Base-by-base conservation (phyloP, 2,888 invertebrate genomes). In the Augiades crinisus region DNA sequence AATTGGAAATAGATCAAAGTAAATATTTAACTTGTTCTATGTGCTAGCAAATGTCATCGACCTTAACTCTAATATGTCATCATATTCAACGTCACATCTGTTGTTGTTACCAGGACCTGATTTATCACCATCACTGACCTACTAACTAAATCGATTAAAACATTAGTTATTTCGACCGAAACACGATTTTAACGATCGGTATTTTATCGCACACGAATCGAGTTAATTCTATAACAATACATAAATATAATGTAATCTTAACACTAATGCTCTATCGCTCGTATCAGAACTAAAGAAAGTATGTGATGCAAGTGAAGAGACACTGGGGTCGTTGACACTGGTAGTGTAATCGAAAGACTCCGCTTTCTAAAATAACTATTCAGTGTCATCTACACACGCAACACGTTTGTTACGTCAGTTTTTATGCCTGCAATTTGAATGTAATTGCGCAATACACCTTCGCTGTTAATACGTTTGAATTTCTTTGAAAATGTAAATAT, bases 311-410 rank as follows among this genome's bases (percentile, higher is more conserved):
- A 43, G 34, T 50, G 17, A 17, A 50, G 36, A 43, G 36, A 49
- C 54, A 56, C 43, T 38, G 61, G 67, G 82, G 77, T 86, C 84
- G 66, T 69, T 74, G 87, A 85, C 88, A 75, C 64, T 54, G 61
- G 49, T 68, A 70, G 69, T 68, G 65, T 65, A 73, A 71, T 75
- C 69, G 71, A 75, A 72, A 75, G 72, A 70, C 68, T 70, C 65
- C 74, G 81, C 88, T 89, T 88, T 89, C 88, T 88, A 88, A 86
- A 89, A 77, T 81, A 78, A 72, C 77, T 79, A 82, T 81, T 79
- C 72, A 79, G 72, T 79, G 83, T 82, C 85, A 83, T 81, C 80
- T 79, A 75, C 65, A 76, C 78, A 80, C 78, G 85, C 78, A 77
- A 83, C 71, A 65, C 68, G 68, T 60, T 63, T 59, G 70, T 82